Evolutionary conservation across 2,888 invertebrate genomes (phyloP), one percentile per base, ranked within the genome.

Genomic region (Microctonus hyperodae): DNA sequence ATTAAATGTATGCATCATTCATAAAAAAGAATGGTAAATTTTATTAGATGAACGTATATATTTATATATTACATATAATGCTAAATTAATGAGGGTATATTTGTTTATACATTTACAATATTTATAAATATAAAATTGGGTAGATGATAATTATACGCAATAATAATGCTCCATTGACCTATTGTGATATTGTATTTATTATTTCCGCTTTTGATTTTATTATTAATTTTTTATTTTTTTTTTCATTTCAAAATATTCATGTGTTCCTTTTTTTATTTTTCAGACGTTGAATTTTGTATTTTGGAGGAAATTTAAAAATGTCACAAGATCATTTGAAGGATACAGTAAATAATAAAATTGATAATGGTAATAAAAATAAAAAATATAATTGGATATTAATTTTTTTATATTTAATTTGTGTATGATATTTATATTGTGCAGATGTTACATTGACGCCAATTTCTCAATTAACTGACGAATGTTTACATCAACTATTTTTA

Each of bases 401-500:
- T 44, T 16, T 16, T 16, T 16, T 16, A n/a, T 2, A 16, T 25
- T 51, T 11, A 2, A 51, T 23, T 51, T 25, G 1, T 22, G 23
- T 25, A 5, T 13, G 2, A 10, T n/a, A 3, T 40, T 10, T 3
- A 23, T 25, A 51, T 11, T 4, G 16, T 20, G 16, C 44, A 44
- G 44, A 44, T 44, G 44, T 44, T 16, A 4, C 20, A 9, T 44
- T 9, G 16, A 16, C 4, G 2, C 44, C 44, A 16, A 16, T 20
- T 16, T 6, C 44, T 11, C n/a, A 31, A 1, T 10, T 57, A 10
- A 33, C 57, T 1, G 57, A 57, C 11, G 23, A 57, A 22, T 57
- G 57, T 57, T 35, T 57, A 22, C 31, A 57, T 33, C 33, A 57
- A 35, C 31, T 57, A 33, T 57, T 57, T 57, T 35, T 57, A 9